phyloP scores from a whole-genome alignment of 92 coral and sea anemone genomes.

The Zoanthus solanderi region DNA sequence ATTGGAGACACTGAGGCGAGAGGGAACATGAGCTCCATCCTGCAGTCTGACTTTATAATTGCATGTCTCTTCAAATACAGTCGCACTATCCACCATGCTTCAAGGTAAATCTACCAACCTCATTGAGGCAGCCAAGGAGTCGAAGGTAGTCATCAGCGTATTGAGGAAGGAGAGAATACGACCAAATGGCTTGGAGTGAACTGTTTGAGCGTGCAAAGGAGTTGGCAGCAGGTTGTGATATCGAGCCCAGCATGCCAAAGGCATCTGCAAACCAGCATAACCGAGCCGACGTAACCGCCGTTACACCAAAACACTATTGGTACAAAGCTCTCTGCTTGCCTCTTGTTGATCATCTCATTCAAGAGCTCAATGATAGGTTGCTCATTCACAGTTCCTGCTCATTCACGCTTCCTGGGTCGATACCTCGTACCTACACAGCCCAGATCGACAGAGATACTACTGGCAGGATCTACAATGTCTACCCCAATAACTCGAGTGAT shows the following conservation, averaged over 20 bases:
- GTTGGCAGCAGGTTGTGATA: slow-evolving; percentile 17
- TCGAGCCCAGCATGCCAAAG: slow-evolving; percentile 31
- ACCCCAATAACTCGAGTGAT: not conserved
- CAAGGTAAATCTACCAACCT: not conserved
- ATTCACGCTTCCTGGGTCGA: too few species aligned
- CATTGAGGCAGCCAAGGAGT: not conserved
- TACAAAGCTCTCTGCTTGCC: slow-evolving; percentile 27
- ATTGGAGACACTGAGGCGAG: slow-evolving; percentile 37
- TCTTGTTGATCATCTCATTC: slow-evolving; percentile 25
- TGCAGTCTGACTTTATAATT: too few species aligned
- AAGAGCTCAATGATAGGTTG: not conserved
- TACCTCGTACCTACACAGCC: slow-evolving; percentile 22
- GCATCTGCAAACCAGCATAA: slow-evolving; percentile 14
- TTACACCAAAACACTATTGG: slow-evolving; percentile 23
- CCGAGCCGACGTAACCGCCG: slow-evolving; percentile 9
- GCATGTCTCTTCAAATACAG: not conserved
- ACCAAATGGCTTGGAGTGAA: not conserved
- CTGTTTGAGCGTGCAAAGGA: slow-evolving; percentile 34
- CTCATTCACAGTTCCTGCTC: too few species aligned
- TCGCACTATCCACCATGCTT: not conserved
- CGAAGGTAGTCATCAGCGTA: not conserved
- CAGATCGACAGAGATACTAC: not conserved
- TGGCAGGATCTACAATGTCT: too few species aligned
- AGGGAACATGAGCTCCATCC: slow-evolving; percentile 2
- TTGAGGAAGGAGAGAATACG: not conserved